phyloP scores from a whole-genome alignment of 2,888 invertebrate species.

The Plutella xylostella region DNA sequence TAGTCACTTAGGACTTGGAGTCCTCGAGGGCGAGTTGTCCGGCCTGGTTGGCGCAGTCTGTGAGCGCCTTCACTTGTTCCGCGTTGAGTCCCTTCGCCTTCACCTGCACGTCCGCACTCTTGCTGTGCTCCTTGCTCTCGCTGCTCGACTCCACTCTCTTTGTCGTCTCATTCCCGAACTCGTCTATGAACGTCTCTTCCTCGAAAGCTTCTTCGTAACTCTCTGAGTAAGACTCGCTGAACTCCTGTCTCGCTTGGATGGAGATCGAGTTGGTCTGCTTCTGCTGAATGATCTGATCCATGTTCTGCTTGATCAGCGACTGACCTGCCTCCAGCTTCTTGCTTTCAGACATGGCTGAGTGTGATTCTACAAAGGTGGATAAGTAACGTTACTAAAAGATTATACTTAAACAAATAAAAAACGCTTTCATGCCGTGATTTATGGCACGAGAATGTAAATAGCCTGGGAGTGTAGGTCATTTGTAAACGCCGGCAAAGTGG shows the following conservation, averaged over 20 bases:
- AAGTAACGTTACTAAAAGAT: too few relatives aligned
- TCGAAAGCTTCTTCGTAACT: slow-evolving; percentile 64
- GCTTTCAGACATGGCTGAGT: slow-evolving; percentile 47
- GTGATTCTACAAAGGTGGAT: too few relatives aligned
- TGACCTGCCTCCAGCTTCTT: slow-evolving; percentile 54
- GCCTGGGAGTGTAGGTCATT: too few relatives aligned
- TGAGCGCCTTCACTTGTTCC: slow-evolving; percentile 58
- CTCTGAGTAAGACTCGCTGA: slow-evolving; percentile 55
- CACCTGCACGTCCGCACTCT: slow-evolving; percentile 60
- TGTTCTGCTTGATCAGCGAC: slow-evolving; percentile 57
- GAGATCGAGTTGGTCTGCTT: slow-evolving; percentile 49
- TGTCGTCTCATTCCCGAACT: slow-evolving; percentile 55
- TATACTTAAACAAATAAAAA: neutral
- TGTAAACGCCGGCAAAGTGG: too few relatives aligned
- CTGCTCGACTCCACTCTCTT: slow-evolving; percentile 59
- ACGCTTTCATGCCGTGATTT: neutral
- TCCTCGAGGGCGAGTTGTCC: slow-evolving; percentile 63
- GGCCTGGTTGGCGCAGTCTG: slow-evolving; percentile 60
- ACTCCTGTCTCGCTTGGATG: slow-evolving; percentile 63
- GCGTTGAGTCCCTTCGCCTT: slow-evolving; percentile 59
- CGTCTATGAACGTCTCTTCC: slow-evolving; percentile 59
- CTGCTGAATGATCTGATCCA: slow-evolving; percentile 56
- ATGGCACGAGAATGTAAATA: neutral
- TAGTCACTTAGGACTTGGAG: slow-evolving; percentile 31
- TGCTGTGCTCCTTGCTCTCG: slow-evolving; percentile 60